phyloP scores from a whole-genome alignment of 2,113 vertebrate species.

The Tupaia tana region DNA sequence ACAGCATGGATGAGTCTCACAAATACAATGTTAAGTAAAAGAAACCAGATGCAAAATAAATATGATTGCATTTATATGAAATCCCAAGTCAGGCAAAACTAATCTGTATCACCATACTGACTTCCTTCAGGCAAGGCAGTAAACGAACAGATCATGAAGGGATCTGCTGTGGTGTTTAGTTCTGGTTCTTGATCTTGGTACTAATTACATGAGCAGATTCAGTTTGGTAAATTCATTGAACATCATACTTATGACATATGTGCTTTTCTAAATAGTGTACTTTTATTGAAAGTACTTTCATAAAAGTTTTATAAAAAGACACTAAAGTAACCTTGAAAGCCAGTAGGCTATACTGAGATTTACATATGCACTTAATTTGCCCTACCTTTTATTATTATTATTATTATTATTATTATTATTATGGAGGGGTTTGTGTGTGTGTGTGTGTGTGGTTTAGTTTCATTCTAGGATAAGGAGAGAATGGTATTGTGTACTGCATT shows the following conservation, averaged over 20 bases:
- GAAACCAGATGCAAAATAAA: background rate
- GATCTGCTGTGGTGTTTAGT: background rate
- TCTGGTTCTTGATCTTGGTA: slow-evolving; percentile 36
- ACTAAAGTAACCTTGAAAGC: slow-evolving; percentile 42
- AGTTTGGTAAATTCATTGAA: slow-evolving; percentile 31
- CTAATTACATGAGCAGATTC: background rate
- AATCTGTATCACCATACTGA: background rate
- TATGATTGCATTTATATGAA: slow-evolving; percentile 38
- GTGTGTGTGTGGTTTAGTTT: slow-evolving; percentile 4
- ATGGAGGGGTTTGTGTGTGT: too few relatives aligned
- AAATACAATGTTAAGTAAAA: background rate
- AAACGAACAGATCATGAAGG: background rate
- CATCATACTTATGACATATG: background rate
- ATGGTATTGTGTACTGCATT: background rate
- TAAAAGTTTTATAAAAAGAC: background rate
- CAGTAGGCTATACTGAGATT: background rate
- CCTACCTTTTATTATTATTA: background rate
- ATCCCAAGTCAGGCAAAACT: background rate
- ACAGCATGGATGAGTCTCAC: background rate
- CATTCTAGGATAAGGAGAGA: background rate
- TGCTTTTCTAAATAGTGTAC: background rate
- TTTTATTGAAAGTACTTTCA: background rate
- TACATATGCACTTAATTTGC: background rate
- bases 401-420: slow-evolving; percentile 6
- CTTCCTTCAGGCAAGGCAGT: background rate